These are phyloP conservation scores for Sula dactylatra DNA, from an alignment of 2,113 vertebrate species.

Conservation along the genomic window DNA sequence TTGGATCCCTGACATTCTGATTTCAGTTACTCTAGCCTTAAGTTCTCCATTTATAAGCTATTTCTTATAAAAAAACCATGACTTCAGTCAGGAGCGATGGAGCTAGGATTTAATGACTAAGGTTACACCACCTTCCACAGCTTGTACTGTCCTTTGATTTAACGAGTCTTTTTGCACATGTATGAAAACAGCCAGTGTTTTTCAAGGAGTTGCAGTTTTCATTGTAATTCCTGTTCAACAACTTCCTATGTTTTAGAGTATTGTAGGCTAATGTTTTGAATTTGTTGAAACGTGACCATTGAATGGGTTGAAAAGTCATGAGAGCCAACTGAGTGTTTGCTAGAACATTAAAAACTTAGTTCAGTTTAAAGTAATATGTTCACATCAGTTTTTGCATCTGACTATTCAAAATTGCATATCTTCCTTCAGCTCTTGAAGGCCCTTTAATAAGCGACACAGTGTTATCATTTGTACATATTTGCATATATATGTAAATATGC, in stretches of 20 bases:
- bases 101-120: no score
- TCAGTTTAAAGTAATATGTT: neutral
- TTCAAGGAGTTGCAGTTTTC: neutral
- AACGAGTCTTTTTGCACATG: neutral
- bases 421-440: neutral
- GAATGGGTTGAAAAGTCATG: neutral
- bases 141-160: neutral
- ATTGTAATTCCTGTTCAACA: neutral
- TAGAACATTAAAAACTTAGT: neutral
- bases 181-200: neutral
- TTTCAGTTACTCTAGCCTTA: neutral
- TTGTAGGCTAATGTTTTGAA: neutral
- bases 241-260: neutral
- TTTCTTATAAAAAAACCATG: neutral
- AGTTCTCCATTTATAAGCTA: neutral
- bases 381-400: neutral
- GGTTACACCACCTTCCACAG: neutral
- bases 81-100: no score
- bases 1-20: neutral
- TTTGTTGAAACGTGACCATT: neutral
- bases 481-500: neutral
- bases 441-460: neutral
- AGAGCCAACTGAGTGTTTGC: neutral
- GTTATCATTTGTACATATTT: neutral
- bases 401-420: neutral